Evolutionary conservation across 2,113 vertebrate genomes (phyloP).

Genomic region (Mugil cephalus): DNA sequence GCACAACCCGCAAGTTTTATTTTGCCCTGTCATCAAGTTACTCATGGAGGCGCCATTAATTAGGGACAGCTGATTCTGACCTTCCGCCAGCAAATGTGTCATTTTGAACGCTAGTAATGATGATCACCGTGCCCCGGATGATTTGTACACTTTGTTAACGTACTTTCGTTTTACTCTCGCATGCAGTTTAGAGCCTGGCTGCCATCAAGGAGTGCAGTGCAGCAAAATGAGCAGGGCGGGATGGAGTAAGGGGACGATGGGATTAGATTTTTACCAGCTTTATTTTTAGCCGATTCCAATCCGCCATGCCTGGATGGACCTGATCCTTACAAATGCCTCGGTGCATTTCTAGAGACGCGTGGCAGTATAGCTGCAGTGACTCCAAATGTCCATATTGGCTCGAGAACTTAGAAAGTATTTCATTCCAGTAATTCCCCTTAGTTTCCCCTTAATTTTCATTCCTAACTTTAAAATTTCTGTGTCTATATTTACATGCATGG

Average conservation of each 20-base stretch:
- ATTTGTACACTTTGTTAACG: neutral
- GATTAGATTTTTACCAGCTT: constrained; percentile 13
- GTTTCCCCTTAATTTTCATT: too few species aligned
- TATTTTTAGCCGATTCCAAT: constrained; percentile 2
- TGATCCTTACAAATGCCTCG: neutral
- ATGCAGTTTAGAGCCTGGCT: constrained; percentile 5
- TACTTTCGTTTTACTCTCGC: constrained; percentile 2
- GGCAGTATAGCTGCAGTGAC: neutral
- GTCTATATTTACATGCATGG: too few species aligned
- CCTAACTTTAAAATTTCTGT: too few species aligned
- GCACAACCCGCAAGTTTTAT: neutral
- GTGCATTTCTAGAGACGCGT: neutral
- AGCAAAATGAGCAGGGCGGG: neutral
- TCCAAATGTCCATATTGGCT: neutral
- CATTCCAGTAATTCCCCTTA: too few species aligned
- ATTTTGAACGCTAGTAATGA: neutral
- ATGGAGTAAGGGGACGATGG: constrained; percentile 2
- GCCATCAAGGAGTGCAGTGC: constrained; percentile 6
- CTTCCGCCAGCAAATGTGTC: constrained; percentile 10
- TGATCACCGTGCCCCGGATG: constrained; percentile 1
- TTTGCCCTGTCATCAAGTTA: constrained; percentile 6
- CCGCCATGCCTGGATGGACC: neutral
- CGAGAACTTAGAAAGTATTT: too few species aligned
- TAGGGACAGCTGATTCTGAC: constrained; percentile 1
- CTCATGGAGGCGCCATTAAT: neutral